Base-by-base conservation (phyloP, 2,888 invertebrate genomes). In the Nomada goodeniana region DNA sequence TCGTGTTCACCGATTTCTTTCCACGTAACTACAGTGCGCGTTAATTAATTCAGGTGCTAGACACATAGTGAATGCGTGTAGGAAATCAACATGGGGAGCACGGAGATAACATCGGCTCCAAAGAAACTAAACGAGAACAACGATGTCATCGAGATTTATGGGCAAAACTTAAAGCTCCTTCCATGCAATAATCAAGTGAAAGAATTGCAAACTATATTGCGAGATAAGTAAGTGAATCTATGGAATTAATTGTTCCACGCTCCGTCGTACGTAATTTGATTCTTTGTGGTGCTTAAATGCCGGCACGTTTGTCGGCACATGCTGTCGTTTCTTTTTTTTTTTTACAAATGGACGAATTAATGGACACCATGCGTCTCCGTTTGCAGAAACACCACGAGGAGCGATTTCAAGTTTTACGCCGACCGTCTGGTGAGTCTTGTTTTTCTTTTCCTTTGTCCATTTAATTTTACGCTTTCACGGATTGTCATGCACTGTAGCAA, bases 391-490 rank as follows among this genome's bases (percentile, higher is more conserved):
- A 99, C 99, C 36, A 95, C 96, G 2, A 95, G 98, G 88, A 98
- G 97, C 94, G 99, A 99, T 94, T 99, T 99, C 93, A 99, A 99
- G 93, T 99, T 99, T 94, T 99, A 98, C 94, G 99, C 99, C 0
- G 99, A 99, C 94, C 96, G 99, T 85, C 94, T 99, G 94, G 96
- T 96, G 94, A 94, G 94, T 63, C 36, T n/a, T 20, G 9, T 59
- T 60, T 63, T 9, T 18, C 26, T 53, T 50, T 47, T 52, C 15
- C 2, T 3, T 10, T 53, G 26, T 53, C 23, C 26, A 13, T 44
- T 71, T 60, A 63, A 42, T 68, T 42, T 47, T 20, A 61, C 11
- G 47, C 5, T 36, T 44, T 13, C 3, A 63, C 36, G 18, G 2
- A 18, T 26, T 76, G 53, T 77, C 47, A 68, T 10, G 18, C 15